These are phyloP conservation scores for Formicarius rufipectus DNA, from an alignment of 2,113 vertebrate species.

Conservation along the genomic window DNA sequence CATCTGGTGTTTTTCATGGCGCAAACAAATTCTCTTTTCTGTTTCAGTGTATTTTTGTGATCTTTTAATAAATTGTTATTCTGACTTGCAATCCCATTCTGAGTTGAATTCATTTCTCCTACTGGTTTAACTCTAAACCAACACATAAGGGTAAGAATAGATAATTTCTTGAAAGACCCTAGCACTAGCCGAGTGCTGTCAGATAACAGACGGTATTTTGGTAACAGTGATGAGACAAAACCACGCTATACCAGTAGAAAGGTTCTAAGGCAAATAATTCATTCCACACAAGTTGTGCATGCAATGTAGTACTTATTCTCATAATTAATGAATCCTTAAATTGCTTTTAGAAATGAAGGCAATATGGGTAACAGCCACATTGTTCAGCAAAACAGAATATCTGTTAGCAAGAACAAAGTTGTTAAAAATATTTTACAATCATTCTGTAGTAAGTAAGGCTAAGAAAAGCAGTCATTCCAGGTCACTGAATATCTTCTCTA, in stretches of 20 bases:
- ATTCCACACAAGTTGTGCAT: not conserved
- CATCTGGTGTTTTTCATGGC: too few relatives aligned
- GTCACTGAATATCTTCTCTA: not conserved
- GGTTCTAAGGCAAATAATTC: not conserved
- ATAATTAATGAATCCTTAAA: not conserved
- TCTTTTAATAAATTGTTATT: too few relatives aligned
- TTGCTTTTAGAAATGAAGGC: not conserved
- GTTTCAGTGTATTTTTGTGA: too few relatives aligned
- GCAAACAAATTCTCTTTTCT: too few relatives aligned
- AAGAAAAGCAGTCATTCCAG: conserved; percentile 37
- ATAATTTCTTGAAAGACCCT: not conserved
- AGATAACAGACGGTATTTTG: not conserved
- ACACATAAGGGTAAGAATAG: not conserved
- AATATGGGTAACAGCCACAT: not conserved
- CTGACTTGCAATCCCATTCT: too few relatives aligned
- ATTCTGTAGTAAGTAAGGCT: not conserved
- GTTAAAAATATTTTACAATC: not conserved
- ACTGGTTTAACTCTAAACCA: too few relatives aligned
- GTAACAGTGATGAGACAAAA: too few relatives aligned
- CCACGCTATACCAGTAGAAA: too few relatives aligned
- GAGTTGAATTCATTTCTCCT: too few relatives aligned
- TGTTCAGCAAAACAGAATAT: not conserved
- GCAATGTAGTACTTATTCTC: not conserved
- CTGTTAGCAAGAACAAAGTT: not conserved
- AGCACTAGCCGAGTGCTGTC: not conserved